Evolutionary conservation across 2,113 vertebrate species (phyloP), one percentile per base, ranked within the genome.

Genomic region (Atractosteus spatula): DNA sequence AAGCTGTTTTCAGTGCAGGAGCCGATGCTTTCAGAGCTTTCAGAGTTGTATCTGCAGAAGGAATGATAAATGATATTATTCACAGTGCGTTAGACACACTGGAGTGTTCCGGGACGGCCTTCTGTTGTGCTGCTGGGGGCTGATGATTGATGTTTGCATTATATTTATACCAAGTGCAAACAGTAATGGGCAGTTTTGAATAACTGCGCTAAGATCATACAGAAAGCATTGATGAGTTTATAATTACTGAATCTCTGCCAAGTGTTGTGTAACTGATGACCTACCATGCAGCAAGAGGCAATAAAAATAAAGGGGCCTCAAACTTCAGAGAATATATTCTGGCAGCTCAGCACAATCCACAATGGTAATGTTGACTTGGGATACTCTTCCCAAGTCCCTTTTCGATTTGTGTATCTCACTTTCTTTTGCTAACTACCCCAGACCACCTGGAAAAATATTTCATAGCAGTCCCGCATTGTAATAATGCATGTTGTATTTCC

Each of bases 141-240:
- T 55, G 44, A 55, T 76, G 75, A 76, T 76, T 76, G 66, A 72
- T 76, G 70, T 67, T n/a, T 56, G 70, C 51, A 69, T 76, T 69
- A 76, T 71, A 68, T 76, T 69, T 59, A 55, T 72, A 72, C 61
- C 66, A 13, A 70, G 69, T 56, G 68, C 68, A 76, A 76, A 71
- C 70, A 71, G 70, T 68, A 71, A 71, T 68, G 70, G 57, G 69
- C 29, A 51, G 16, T 56, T 76, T 68, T 71, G 29, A 68, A 76
- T 68, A 55, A 71, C 13, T 55, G 51, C 65, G 72, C 12, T 43
- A 43, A 72, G 64, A 72, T 65, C 51, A 44, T 66, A 12, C 5
- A n/a, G 43, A 54, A 72, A 55, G 41, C 62, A 57, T 43, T 62
- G 71, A 57, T 66, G 71, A 66, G 17, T 43, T 72, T 72, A 57